phyloP scores from a whole-genome alignment of 2,797 vertebrate species.

The Catharus ustulatus region DNA sequence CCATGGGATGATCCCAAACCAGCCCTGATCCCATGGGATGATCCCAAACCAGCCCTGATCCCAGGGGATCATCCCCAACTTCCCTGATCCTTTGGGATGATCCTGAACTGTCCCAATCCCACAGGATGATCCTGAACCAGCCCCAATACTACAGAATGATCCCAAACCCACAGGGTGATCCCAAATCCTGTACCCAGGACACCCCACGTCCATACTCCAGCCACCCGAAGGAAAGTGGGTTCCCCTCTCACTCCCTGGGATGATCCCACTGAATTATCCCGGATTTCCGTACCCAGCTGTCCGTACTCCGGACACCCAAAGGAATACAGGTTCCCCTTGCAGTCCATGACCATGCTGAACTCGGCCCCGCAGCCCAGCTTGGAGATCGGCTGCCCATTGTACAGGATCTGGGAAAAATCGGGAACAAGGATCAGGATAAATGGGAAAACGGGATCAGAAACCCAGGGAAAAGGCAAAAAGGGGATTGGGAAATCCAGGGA shows the following conservation, averaged over 20 bases:
- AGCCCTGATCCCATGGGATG: no score
- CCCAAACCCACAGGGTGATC: not conserved
- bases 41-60: not conserved
- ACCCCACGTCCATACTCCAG: no score
- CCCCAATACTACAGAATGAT: no score
- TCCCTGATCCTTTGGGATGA: not conserved
- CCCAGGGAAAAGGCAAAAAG: no score
- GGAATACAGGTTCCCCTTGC: not conserved
- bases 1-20: not conserved
- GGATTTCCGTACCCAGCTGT: not conserved
- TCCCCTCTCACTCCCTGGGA: not conserved
- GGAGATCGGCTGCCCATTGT: not conserved
- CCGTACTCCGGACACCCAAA: not conserved
- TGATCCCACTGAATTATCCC: not conserved
- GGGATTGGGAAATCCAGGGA: no score
- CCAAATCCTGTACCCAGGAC: not conserved
- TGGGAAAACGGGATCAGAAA: not conserved
- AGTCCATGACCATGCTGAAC: not conserved
- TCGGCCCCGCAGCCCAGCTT: not conserved
- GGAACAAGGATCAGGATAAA: not conserved
- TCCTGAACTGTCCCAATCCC: rapidly evolving
- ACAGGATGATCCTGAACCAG: rapidly evolving
- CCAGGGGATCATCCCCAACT: no score
- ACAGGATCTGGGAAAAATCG: not conserved
- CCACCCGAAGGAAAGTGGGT: not conserved